Conservation (phyloP, 2,797 vertebrate genomes). For the Muraenolepis orangiensis region DNA sequence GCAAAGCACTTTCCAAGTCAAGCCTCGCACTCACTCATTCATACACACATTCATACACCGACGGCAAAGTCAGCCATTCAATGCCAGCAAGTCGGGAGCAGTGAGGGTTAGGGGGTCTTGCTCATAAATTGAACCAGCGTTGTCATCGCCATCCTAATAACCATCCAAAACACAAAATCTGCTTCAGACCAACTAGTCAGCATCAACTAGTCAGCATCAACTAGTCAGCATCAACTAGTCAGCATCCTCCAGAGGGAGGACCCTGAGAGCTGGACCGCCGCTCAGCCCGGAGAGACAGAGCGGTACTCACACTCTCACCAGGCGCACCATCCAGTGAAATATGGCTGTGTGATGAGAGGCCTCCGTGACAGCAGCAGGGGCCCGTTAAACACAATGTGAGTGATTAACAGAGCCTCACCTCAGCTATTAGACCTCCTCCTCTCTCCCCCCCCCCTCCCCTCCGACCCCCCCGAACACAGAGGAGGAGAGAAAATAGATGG, state of each 20-base stretch:
- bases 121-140: too few species aligned
- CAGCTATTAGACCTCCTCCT: slow-evolving; percentile 34
- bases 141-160: too few species aligned
- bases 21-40: too few species aligned
- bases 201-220: too few species aligned
- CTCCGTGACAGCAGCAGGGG: slow-evolving; percentile 22
- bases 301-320: slow-evolving; percentile 30
- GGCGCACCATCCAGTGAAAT: slow-evolving; percentile 38
- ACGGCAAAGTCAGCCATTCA: too few species aligned
- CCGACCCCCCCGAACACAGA: slow-evolving; percentile 17
- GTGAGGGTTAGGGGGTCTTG: too few species aligned
- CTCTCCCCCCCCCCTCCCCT: too few species aligned
- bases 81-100: too few species aligned
- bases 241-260: neutral
- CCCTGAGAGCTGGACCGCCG: too few species aligned
- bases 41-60: neutral
- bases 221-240: too few species aligned
- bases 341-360: slow-evolving; percentile 36
- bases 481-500: slow-evolving; percentile 33
- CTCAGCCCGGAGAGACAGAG: slow-evolving; percentile 15
- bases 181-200: too few species aligned
- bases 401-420: slow-evolving; percentile 41
- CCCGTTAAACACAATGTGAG: slow-evolving; percentile 44
- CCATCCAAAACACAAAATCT: too few species aligned
- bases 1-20: neutral